A percentile compares a stretch with the other conserved stretches of the same genome.
phyloP scores from a whole-genome alignment of 2,797 vertebrate genomes.

The Balearica regulorum region DNA sequence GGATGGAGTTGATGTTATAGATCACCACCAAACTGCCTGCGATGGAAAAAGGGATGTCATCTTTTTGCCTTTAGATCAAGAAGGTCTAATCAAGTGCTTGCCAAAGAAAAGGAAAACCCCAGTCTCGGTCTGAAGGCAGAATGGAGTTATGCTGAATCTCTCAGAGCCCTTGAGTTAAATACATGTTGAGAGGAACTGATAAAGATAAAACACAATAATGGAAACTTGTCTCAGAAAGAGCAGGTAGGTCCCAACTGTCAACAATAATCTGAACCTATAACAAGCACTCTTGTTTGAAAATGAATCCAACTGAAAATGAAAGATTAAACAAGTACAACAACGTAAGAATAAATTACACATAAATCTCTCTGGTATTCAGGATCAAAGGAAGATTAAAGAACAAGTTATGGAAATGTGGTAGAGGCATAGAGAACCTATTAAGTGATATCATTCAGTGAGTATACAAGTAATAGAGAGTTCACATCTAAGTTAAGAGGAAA shows the following conservation, averaged over 20 bases:
- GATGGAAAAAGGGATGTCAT: neutral
- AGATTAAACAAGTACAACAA: slow-evolving; percentile 69
- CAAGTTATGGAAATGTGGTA: slow-evolving; percentile 61
- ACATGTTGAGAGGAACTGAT: slow-evolving; percentile 15
- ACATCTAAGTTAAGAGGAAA: slow-evolving; percentile 9
- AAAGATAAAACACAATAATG: slow-evolving; percentile 46
- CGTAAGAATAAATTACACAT: slow-evolving; percentile 66
- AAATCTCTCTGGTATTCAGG: slow-evolving; percentile 63
- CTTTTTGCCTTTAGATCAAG: neutral
- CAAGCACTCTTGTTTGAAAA: slow-evolving; percentile 52
- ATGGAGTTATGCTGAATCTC: neutral
- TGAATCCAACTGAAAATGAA: slow-evolving; percentile 61
- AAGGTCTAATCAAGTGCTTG: neutral
- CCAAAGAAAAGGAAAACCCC: neutral
- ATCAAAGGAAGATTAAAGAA: slow-evolving; percentile 72
- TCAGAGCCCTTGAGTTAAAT: slow-evolving; percentile 16
- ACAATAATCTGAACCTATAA: slow-evolving; percentile 53
- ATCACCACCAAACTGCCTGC: neutral
- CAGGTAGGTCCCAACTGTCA: slow-evolving; percentile 55
- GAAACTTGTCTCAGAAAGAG: slow-evolving; percentile 22
- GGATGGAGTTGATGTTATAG: neutral
- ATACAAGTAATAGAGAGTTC: neutral
- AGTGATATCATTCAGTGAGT: slow-evolving; percentile 30
- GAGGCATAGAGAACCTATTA: slow-evolving; percentile 46
- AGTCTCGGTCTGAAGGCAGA: neutral